Evolutionary conservation across 1,140 invertebrate genomes (phyloP).

Genomic region (Bombus waltoni): DNA sequence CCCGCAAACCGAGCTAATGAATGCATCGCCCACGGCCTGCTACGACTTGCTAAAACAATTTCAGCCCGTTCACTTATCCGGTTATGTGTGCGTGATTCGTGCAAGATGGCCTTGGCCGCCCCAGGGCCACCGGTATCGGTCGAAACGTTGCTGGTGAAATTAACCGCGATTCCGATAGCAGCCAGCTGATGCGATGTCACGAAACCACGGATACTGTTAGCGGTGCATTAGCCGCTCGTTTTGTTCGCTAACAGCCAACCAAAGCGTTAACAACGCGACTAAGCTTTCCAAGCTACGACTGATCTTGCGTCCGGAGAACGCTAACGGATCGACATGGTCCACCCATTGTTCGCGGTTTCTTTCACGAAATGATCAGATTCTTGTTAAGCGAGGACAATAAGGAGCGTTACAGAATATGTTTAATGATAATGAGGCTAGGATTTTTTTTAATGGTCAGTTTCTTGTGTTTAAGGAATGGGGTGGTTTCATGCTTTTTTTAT

Average conservation of each 20-base stretch:
- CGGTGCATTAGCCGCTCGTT: constrained; percentile 11
- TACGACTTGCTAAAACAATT: constrained; percentile 72
- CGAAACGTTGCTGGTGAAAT: constrained; percentile 40
- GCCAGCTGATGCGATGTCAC: constrained; percentile 28
- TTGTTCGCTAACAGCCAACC: background rate
- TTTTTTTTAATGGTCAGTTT: background rate
- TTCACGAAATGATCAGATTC: background rate
- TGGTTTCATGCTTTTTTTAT: background rate
- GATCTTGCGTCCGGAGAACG: constrained; percentile 16
- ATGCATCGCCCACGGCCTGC: constrained; percentile 77
- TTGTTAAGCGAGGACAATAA: background rate
- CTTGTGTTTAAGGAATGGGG: background rate
- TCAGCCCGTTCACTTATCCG: constrained; percentile 45
- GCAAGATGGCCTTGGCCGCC: constrained; percentile 64
- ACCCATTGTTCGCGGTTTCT: constrained; percentile 17
- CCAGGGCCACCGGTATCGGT: constrained; percentile 21
- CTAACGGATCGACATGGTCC: constrained; percentile 39
- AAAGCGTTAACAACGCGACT: constrained; percentile 12
- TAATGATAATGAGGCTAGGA: background rate
- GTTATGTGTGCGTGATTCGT: constrained; percentile 67
- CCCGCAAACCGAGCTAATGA: constrained; percentile 81
- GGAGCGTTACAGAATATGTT: background rate
- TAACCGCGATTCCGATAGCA: constrained; percentile 43
- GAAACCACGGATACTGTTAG: constrained; percentile 34
- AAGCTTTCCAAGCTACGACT: constrained; percentile 8